A percentile compares a stretch with the other conserved stretches of the same genome.
phyloP scores from a whole-genome alignment of 1,140 invertebrate genomes.

The Drosophila watanabei region DNA sequence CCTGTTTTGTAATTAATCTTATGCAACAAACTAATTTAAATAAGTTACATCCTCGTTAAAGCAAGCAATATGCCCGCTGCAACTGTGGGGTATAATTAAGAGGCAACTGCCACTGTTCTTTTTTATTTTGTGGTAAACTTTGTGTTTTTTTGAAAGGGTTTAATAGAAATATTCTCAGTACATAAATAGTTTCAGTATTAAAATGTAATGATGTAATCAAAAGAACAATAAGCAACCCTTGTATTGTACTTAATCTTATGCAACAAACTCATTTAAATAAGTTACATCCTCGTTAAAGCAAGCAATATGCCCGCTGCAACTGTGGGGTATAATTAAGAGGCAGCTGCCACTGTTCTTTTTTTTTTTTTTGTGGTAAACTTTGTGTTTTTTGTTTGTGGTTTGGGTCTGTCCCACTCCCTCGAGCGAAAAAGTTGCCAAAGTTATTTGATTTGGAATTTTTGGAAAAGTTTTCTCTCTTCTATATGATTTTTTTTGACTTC shows the following conservation, averaged over 20 bases:
- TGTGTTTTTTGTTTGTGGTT: conserved; percentile 65
- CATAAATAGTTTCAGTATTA: not conserved
- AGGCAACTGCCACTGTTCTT: conserved; percentile 50
- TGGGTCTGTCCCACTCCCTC: conserved; percentile 38
- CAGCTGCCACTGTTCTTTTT: conserved; percentile 45
- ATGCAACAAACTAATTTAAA: not conserved
- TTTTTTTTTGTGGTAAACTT: conserved; percentile 42
- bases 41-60: conserved; percentile 4
- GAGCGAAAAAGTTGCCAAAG: conserved; percentile 66
- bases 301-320: conserved; percentile 13
- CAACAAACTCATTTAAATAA: not conserved
- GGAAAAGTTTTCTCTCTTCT: conserved; percentile 53
- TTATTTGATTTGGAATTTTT: conserved; percentile 80
- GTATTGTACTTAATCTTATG: not conserved
- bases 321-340: conserved; percentile 34
- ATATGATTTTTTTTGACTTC: conserved; percentile 48
- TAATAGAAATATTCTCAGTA: too few relatives aligned
- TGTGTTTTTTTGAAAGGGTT: conserved; percentile 3
- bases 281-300: conserved; percentile 3
- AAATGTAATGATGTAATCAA: not conserved
- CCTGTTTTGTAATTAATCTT: not conserved
- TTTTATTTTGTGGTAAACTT: conserved; percentile 27
- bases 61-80: conserved; percentile 13
- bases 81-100: conserved; percentile 24
- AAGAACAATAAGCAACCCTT: too few relatives aligned